These are phyloP conservation scores for Muscicapa striata DNA, from an alignment of 2,797 vertebrate genomes.

Conservation along the genomic window DNA sequence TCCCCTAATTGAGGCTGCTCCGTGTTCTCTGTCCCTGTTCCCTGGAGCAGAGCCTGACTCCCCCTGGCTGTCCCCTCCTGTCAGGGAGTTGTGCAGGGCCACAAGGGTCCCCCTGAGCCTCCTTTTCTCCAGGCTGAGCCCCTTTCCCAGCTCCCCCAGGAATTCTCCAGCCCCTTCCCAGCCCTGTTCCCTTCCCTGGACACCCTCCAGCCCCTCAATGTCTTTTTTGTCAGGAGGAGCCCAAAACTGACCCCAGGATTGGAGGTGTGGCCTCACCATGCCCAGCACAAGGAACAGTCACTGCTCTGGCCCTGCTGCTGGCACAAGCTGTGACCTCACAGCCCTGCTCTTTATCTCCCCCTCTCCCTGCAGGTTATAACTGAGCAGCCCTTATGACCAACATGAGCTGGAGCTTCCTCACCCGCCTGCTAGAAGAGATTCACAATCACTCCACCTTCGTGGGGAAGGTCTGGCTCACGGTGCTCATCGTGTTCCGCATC, in stretches of 20 bases:
- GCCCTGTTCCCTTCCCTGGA: background rate
- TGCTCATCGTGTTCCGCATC: slow-evolving; percentile 97
- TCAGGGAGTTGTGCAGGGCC: background rate
- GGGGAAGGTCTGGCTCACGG: slow-evolving; percentile 98
- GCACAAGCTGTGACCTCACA: background rate
- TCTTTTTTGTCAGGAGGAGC: background rate
- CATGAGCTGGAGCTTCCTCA: slow-evolving; percentile 99
- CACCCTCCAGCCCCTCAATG: accelerated
- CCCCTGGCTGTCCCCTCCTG: background rate
- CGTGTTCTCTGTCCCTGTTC: background rate
- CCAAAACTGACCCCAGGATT: background rate
- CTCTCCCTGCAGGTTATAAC: slow-evolving; percentile 81
- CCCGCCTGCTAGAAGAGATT: slow-evolving; percentile 98
- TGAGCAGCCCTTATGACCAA: slow-evolving; percentile 88
- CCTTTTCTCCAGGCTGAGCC: background rate
- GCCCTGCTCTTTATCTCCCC: accelerated
- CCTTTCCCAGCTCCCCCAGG: background rate
- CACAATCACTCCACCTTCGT: slow-evolving; percentile 99
- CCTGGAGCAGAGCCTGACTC: accelerated
- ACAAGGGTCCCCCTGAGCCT: background rate
- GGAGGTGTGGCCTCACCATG: accelerated
- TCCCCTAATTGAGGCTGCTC: accelerated
- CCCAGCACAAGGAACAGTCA: background rate
- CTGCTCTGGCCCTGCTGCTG: background rate
- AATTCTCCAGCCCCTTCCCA: background rate